Percentiles rank a stretch among this genome's conserved stretches.
Conservation (phyloP, 2,888 invertebrate genomes). For the Opisthograptis luteolata region DNA sequence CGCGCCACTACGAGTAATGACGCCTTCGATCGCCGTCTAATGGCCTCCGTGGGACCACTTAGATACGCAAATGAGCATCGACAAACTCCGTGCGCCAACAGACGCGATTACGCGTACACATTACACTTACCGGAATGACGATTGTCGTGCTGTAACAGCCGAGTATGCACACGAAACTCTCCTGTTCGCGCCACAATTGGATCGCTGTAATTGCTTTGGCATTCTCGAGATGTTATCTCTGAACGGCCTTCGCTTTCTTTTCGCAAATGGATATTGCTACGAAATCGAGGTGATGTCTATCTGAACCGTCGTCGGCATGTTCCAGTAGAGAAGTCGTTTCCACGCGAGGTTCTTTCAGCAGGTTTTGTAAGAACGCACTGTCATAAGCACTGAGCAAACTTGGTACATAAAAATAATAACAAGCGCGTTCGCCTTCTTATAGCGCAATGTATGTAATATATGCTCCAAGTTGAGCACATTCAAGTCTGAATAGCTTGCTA, state of each 20-base stretch:
- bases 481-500: constrained; percentile 34
- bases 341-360: background rate
- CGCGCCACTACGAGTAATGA: constrained; percentile 79
- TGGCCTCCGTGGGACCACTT: constrained; percentile 80
- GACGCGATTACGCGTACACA: constrained; percentile 52
- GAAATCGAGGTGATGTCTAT: background rate
- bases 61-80: constrained; percentile 84
- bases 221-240: constrained; percentile 18
- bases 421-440: constrained; percentile 12
- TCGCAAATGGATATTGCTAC: constrained; percentile 11
- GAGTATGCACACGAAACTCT: constrained; percentile 22
- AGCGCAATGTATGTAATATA: constrained; percentile 27
- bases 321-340: background rate
- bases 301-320: background rate
- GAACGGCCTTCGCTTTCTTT: constrained; percentile 17
- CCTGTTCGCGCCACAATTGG: constrained; percentile 15
- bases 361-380: constrained; percentile 3
- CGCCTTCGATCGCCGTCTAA: constrained; percentile 80
- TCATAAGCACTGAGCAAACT: constrained; percentile 11
- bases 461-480: constrained; percentile 33
- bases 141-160: constrained; percentile 33
- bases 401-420: constrained; percentile 28
- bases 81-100: constrained; percentile 60
- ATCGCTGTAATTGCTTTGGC: constrained; percentile 20
- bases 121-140: constrained; percentile 50